A percentile compares a stretch with the other conserved stretches of the same genome.
Evolutionary conservation across 1,140 invertebrate species (phyloP).

Genomic region (Lutraria rhynchaena): DNA sequence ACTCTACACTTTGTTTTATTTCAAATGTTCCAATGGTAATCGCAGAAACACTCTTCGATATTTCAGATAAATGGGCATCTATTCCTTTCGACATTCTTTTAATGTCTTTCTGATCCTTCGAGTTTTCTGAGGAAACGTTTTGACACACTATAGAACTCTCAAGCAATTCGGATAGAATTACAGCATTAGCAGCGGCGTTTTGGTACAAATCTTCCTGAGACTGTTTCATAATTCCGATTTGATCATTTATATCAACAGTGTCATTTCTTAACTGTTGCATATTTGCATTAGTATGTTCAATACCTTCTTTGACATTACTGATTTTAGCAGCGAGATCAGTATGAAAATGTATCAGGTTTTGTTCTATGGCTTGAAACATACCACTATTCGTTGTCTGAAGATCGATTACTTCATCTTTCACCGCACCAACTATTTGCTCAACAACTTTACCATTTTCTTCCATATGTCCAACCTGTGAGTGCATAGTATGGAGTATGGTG

Average conservation of each 20-base stretch:
- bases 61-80: not conserved
- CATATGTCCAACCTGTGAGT: conserved; percentile 12
- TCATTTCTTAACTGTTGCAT: conserved; percentile 29
- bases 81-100: not conserved
- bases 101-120: not conserved
- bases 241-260: not conserved
- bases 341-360: conserved; percentile 48
- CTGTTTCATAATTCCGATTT: not conserved
- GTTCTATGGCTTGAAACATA: conserved; percentile 57
- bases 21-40: conserved; percentile 19
- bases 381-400: conserved; percentile 35
- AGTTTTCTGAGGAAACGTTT: not conserved
- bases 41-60: conserved; percentile 18
- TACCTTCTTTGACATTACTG: not conserved
- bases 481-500: conserved; percentile 33
- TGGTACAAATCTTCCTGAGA: conserved; percentile 7
- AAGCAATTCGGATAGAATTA: conserved; percentile 19
- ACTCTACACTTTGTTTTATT: conserved; percentile 9
- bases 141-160: not conserved
- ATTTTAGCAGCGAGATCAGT: conserved; percentile 16
- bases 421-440: conserved; percentile 16
- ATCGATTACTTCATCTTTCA: conserved; percentile 44
- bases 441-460: not conserved
- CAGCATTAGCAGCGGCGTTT: not conserved
- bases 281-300: conserved; percentile 18